Percentiles rank a stretch among this genome's conserved stretches.
Evolutionary conservation across 1,140 invertebrate species (phyloP).

Genomic region (Phenacoccus solenopsis): DNA sequence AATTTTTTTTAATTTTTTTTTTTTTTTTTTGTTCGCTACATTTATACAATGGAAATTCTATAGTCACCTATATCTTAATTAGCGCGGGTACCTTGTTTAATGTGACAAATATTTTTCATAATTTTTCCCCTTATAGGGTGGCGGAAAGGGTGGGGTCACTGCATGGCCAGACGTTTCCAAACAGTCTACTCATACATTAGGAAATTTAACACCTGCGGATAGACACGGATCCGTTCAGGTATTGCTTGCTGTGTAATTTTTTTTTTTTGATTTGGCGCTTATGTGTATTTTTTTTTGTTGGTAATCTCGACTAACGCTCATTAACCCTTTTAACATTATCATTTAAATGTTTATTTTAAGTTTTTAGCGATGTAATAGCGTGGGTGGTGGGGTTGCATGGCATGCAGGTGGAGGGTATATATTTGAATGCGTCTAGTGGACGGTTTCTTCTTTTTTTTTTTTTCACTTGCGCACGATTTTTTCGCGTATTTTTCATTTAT

Average conservation of each 20-base stretch:
- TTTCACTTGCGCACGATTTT: background rate
- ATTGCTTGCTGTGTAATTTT: constrained; percentile 9
- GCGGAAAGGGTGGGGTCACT: constrained; percentile 39
- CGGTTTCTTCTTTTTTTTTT: background rate
- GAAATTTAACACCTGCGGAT: constrained; percentile 76
- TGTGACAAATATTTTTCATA: background rate
- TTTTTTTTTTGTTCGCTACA: background rate
- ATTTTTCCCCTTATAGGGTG: constrained; percentile 30
- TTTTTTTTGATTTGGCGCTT: constrained; percentile 1
- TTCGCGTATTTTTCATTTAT: background rate
- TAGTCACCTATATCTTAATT: too few species aligned
- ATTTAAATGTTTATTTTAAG: too few species aligned
- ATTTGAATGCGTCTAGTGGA: too few species aligned
- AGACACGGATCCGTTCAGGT: constrained; percentile 90
- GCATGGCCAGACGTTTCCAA: constrained; percentile 47
- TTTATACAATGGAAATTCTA: too few species aligned
- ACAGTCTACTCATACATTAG: constrained; percentile 41
- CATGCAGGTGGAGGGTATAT: too few species aligned
- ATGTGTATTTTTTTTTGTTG: background rate
- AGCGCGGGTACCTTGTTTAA: background rate
- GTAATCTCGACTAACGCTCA: too few species aligned
- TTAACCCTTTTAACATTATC: too few species aligned
- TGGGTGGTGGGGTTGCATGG: too few species aligned
- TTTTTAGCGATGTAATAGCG: too few species aligned
- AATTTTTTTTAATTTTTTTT: background rate